Conservation (phyloP, 2,113 vertebrate genomes). For the Cranoglanis bouderius region DNA sequence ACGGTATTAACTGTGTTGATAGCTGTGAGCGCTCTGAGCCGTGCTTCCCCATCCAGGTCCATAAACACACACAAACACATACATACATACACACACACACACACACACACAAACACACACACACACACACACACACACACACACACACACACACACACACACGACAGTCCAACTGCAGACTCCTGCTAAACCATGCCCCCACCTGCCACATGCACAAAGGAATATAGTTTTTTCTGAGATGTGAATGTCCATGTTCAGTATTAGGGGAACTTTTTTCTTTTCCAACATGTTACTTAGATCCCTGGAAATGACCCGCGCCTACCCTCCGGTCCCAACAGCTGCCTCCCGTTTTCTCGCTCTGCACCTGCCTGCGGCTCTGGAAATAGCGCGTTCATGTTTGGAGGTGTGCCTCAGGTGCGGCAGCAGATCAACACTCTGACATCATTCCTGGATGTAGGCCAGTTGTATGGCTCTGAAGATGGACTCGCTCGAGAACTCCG, state of each 20-base stretch:
- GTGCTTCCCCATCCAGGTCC: conserved; percentile 87
- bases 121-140: too few relatives aligned
- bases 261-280: not conserved
- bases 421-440: conserved; percentile 76
- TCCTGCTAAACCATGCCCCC: too few relatives aligned
- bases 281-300: conserved; percentile 69
- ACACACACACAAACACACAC: too few relatives aligned
- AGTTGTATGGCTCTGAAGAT: conserved; percentile 73
- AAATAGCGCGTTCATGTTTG: conserved; percentile 66
- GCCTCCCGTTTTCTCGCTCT: conserved; percentile 82
- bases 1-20: conserved; percentile 71
- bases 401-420: conserved; percentile 59
- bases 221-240: too few relatives aligned
- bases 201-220: too few relatives aligned
- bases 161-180: too few relatives aligned
- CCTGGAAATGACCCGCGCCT: conserved; percentile 77
- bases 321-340: conserved; percentile 64
- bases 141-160: too few relatives aligned
- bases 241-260: too few relatives aligned
- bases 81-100: too few relatives aligned
- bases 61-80: conserved; percentile 20
- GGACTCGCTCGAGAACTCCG: conserved; percentile 62
- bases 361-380: conserved; percentile 71
- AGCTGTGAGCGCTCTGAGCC: conserved; percentile 78
- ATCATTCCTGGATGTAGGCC: conserved; percentile 70